Percentiles rank a stretch among this genome's conserved stretches.
phyloP scores from a whole-genome alignment of 2,888 invertebrate species.

The Euproctis similis region DNA sequence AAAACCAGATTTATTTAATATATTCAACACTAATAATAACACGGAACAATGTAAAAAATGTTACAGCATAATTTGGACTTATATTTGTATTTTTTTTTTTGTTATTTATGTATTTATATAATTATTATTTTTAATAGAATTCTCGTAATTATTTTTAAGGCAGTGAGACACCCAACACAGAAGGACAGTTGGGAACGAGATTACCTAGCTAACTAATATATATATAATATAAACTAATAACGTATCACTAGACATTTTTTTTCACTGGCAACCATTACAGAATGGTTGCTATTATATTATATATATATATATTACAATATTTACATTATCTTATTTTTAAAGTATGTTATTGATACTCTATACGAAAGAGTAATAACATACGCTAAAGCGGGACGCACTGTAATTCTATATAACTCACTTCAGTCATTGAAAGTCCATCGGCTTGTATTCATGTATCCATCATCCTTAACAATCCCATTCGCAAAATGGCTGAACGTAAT shows the following conservation, averaged over 20 bases:
- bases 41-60: conserved; percentile 37
- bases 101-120: too few relatives aligned
- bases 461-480: conserved; percentile 62
- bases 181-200: conserved; percentile 73
- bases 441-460: conserved; percentile 52
- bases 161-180: conserved; percentile 75
- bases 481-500: conserved; percentile 62
- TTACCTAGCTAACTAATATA: conserved; percentile 77
- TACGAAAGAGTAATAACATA: conserved; percentile 44
- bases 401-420: conserved; percentile 47
- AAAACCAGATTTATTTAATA: conserved; percentile 14
- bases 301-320: too few relatives aligned
- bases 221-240: conserved; percentile 68
- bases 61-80: conserved; percentile 51
- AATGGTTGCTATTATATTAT: conserved; percentile 63
- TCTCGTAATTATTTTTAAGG: conserved; percentile 69
- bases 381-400: conserved; percentile 61
- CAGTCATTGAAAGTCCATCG: conserved; percentile 75
- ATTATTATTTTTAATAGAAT: conserved; percentile 65
- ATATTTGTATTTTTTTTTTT: conserved; percentile 67
- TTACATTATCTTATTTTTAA: conserved; percentile 68
- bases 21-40: conserved; percentile 28
- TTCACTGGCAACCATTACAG: conserved; percentile 69
- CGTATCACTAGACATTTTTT: conserved; percentile 71
- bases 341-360: conserved; percentile 49